Base-by-base conservation (phyloP, 2,113 vertebrate genomes). In the Catharus fuscescens region DNA sequence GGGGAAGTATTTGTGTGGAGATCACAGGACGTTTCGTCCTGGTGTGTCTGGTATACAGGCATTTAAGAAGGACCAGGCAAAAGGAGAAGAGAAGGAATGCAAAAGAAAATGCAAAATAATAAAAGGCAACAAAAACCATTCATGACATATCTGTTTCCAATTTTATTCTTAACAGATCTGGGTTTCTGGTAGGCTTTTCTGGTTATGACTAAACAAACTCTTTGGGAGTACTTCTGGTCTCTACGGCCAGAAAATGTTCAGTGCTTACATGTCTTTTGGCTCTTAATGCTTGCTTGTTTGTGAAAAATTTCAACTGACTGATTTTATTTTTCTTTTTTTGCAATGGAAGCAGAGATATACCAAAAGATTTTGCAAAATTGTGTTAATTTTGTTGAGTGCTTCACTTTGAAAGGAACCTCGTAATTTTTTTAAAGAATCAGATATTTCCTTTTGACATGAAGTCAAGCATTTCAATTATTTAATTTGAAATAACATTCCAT, bases 1-100 rank as follows among this genome's bases (percentile, higher is more conserved):
- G 53, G 28, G 62, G 79, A 94, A 5, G 17, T 71, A 83, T 86
- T 59, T 78, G 26, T 53, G 42, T 38, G 67, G 47, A 80, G 59
- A 94, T 86, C 95, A 90, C 76, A 78, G 62, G 44, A 59, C 34
- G 32, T 90, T 95, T 91, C 86, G 85, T 93, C 72, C 88, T 90
- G 76, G 79, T 95, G 93, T 90, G 90, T 95, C 84, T 97, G 95
- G 94, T 90, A 91, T 73, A 94, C 90, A 95, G 93, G 81, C 94
- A 90, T 93, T 50, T 77, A 66, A 94, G 81, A 81, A 83, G 42
- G 44, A 91, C 67, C 94, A 80, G 88, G 71, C 76, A 88, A 94
- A 93, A 94, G 17, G 47, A 94, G 34, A 50, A 61, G 54, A 89
- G 82, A 94, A 94, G 48, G 90, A 96, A 96, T 92, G 92, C 69